phyloP scores from a whole-genome alignment of 1,140 invertebrate genomes.

The Branchinecta lindahli region DNA sequence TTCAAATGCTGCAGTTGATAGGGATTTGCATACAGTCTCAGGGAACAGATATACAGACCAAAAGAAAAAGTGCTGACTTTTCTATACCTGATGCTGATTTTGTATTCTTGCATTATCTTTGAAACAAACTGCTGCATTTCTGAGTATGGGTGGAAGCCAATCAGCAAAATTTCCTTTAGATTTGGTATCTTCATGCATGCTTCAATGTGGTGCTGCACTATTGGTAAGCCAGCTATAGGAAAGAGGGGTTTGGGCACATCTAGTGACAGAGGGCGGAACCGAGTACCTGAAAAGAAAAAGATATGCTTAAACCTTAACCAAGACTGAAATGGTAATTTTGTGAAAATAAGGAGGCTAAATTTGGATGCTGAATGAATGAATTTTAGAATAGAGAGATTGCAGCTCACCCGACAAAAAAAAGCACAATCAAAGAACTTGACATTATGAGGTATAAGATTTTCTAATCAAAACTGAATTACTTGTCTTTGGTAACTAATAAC shows the following conservation, averaged over 20 bases:
- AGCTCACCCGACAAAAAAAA: slow-evolving; percentile 11
- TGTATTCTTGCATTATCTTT: slow-evolving; percentile 65
- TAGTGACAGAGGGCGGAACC: slow-evolving; percentile 88
- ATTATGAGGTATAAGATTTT: too few relatives aligned
- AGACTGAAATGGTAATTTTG: slow-evolving; percentile 10
- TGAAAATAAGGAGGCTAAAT: slow-evolving; percentile 1
- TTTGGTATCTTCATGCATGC: slow-evolving; percentile 62
- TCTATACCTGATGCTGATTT: slow-evolving; percentile 56
- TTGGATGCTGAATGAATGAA: slow-evolving; percentile 10
- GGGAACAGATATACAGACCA: too few relatives aligned
- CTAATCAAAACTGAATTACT: too few relatives aligned
- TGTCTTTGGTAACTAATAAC: too few relatives aligned
- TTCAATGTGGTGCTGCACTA: slow-evolving; percentile 95
- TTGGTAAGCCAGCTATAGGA: slow-evolving; percentile 80
- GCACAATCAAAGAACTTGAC: too few relatives aligned
- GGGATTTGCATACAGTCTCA: too few relatives aligned
- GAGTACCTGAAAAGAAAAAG: slow-evolving; percentile 50
- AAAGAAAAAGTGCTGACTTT: too few relatives aligned
- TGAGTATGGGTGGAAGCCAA: slow-evolving; percentile 74
- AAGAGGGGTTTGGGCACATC: slow-evolving; percentile 95
- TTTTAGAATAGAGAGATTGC: not conserved
- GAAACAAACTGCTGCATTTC: slow-evolving; percentile 69
- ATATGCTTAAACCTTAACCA: slow-evolving; percentile 24
- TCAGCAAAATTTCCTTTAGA: slow-evolving; percentile 78
- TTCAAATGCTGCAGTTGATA: too few relatives aligned